A percentile compares a stretch with the other conserved stretches of the same genome.
Evolutionary conservation across 2,113 vertebrate genomes (phyloP).

Genomic region (Microcebus tavaratra): DNA sequence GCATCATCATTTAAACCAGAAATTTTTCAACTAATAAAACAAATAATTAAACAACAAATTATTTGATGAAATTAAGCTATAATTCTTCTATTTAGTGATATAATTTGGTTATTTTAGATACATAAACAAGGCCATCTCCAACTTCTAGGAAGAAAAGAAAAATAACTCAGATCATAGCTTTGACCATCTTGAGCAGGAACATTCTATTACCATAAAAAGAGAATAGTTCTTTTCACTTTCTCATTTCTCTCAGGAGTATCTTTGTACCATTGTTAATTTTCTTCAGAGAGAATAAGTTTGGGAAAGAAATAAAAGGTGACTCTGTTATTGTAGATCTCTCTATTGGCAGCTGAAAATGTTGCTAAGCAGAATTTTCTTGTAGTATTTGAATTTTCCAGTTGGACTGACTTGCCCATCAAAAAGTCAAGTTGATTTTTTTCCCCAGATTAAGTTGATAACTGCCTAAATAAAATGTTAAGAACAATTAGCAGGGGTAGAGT

Average conservation of each 20-base stretch:
- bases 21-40: not conserved
- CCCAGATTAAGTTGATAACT: slow-evolving; percentile 76
- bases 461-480: slow-evolving; percentile 76
- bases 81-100: slow-evolving; percentile 11
- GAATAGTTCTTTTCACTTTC: not conserved
- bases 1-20: not conserved
- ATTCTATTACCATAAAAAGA: not conserved
- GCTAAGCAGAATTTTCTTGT: slow-evolving; percentile 73
- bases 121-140: not conserved
- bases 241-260: not conserved
- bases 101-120: slow-evolving; percentile 21
- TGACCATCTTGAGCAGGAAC: not conserved
- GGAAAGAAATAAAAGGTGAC: slow-evolving; percentile 47
- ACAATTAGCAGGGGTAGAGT: slow-evolving; percentile 72
- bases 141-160: not conserved
- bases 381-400: slow-evolving; percentile 83
- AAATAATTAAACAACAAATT: slow-evolving; percentile 47
- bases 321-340: slow-evolving; percentile 47
- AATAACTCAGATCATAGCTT: not conserved
- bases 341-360: slow-evolving; percentile 71
- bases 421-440: slow-evolving; percentile 76
- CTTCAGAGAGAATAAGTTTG: not conserved
- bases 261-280: not conserved
- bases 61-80: not conserved
- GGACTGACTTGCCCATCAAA: slow-evolving; percentile 80